These are phyloP conservation scores for Nymphalis c-album DNA, from an alignment of 2,888 invertebrate genomes.

Conservation along the genomic window DNA sequence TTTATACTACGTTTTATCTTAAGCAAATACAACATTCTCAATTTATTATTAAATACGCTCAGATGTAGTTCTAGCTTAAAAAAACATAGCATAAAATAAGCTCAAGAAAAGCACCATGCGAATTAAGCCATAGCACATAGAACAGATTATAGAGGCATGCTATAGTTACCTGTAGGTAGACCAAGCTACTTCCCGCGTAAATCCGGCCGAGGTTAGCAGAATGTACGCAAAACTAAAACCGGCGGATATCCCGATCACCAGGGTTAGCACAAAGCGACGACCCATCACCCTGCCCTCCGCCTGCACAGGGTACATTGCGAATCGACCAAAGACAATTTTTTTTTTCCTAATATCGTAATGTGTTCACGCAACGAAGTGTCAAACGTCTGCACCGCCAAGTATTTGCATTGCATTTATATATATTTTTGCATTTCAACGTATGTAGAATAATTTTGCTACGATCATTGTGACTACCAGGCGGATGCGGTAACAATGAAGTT, in stretches of 20 bases:
- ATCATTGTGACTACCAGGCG: constrained; percentile 24
- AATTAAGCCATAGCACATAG: constrained; percentile 21
- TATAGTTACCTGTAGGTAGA: constrained; percentile 75
- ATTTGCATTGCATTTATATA: constrained; percentile 31
- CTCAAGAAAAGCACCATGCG: constrained; percentile 48
- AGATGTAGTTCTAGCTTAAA: constrained; percentile 24
- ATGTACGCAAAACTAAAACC: constrained; percentile 90
- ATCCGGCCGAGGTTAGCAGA: constrained; percentile 82
- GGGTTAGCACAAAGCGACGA: constrained; percentile 85
- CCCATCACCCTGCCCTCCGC: constrained; percentile 80
- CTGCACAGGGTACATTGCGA: constrained; percentile 55
- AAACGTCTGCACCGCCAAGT: constrained; percentile 27
- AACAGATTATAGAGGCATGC: constrained; percentile 33
- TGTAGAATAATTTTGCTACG: constrained; percentile 22
- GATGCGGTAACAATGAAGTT: constrained; percentile 38
- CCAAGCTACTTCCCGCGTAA: constrained; percentile 70
- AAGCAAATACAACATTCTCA: too few species aligned
- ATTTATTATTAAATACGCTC: too few species aligned
- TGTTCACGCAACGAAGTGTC: constrained; percentile 44
- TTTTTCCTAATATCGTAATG: constrained; percentile 32
- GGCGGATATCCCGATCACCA: constrained; percentile 86
- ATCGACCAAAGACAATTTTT: constrained; percentile 25
- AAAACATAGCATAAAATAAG: constrained; percentile 24
- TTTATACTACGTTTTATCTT: too few species aligned
- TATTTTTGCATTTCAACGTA: constrained; percentile 14